Conservation (phyloP, 2,888 invertebrate genomes). For the Phyto melanocephala region DNA sequence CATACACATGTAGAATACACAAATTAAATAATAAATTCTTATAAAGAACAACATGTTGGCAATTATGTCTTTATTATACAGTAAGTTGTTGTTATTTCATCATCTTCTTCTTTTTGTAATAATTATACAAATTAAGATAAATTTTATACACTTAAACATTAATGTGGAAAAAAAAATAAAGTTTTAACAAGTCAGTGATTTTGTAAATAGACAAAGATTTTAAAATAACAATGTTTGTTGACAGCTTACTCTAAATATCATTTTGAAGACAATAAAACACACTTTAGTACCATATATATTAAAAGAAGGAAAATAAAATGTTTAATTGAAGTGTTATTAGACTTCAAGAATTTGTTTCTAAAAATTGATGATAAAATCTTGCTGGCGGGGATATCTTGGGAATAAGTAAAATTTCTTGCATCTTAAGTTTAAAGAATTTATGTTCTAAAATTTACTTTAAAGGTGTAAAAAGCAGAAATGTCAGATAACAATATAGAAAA, state of each 20-base stretch:
- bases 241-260: neutral
- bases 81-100: neutral
- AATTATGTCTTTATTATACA: neutral
- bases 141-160: neutral
- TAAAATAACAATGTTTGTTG: constrained; percentile 27
- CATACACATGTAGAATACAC: neutral
- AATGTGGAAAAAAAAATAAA: constrained; percentile 1
- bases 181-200: constrained; percentile 34
- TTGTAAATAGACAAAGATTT: neutral
- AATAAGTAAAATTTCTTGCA: too few relatives aligned
- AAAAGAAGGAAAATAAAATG: too few relatives aligned
- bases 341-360: too few relatives aligned
- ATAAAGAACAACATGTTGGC: neutral
- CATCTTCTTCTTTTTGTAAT: neutral
- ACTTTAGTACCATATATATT: too few relatives aligned
- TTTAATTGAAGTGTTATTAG: too few relatives aligned
- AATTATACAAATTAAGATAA: neutral
- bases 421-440: too few relatives aligned
- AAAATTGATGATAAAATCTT: too few relatives aligned
- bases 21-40: neutral
- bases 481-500: too few relatives aligned
- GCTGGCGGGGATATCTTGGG: too few relatives aligned
- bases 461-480: too few relatives aligned
- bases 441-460: too few relatives aligned
- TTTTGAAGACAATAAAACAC: too few relatives aligned